Conservation (phyloP, 2,888 invertebrate genomes). For the Agonopterix arenella region DNA sequence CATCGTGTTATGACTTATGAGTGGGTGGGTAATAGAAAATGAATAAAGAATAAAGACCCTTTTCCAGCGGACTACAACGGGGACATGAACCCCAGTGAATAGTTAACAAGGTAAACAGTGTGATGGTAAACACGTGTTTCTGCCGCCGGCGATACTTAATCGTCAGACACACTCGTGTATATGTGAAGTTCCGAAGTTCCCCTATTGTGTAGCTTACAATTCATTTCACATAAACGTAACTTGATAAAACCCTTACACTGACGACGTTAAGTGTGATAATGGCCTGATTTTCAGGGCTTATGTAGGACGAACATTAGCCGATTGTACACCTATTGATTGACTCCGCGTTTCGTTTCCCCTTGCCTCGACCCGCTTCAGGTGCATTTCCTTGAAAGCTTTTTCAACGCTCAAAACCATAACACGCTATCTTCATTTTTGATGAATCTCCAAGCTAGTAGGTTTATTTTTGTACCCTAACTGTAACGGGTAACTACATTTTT, state of each 20-base stretch:
- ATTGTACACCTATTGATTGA: constrained; percentile 53
- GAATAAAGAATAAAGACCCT: constrained; percentile 14
- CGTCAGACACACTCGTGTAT: constrained; percentile 17
- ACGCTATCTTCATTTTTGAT: no score
- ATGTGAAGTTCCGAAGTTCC: constrained; percentile 19
- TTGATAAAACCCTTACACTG: background rate
- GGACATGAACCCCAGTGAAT: constrained; percentile 15
- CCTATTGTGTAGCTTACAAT: constrained; percentile 34
- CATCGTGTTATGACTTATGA: no score
- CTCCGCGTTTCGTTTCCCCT: constrained; percentile 19
- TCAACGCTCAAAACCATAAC: no score
- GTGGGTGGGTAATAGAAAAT: constrained; percentile 1
- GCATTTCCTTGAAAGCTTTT: constrained; percentile 41
- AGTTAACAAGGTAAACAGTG: constrained; percentile 35
- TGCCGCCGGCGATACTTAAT: constrained; percentile 17
- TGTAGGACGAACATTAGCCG: background rate
- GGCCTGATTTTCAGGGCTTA: no score
- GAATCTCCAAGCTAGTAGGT: no score
- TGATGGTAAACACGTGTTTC: constrained; percentile 27
- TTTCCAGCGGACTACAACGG: constrained; percentile 6
- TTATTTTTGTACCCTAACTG: no score
- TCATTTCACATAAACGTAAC: constrained; percentile 5
- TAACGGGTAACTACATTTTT: no score
- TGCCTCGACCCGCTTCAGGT: constrained; percentile 22
- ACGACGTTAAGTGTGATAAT: no score